These are phyloP conservation scores for Acromyrmex charruanus DNA, from an alignment of 1,140 invertebrate genomes.

Conservation along the genomic window DNA sequence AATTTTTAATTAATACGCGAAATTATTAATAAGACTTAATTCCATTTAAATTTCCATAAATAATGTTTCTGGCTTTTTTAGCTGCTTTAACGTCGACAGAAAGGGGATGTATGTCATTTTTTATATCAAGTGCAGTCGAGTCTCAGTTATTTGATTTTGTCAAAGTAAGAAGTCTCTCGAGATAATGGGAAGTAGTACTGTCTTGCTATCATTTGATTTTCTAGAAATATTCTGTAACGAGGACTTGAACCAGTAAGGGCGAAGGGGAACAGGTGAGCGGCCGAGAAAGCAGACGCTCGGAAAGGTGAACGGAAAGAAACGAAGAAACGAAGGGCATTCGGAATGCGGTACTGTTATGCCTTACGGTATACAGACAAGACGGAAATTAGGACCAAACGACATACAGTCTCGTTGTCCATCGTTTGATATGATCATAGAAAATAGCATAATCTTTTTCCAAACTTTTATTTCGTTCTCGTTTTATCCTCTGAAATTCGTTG, in stretches of 20 bases:
- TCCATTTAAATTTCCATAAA: neutral
- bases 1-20: neutral
- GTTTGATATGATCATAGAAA: slow-evolving; percentile 43
- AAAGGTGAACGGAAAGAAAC: slow-evolving; percentile 81
- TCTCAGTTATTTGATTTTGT: neutral
- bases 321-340: slow-evolving; percentile 84
- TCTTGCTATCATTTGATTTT: neutral
- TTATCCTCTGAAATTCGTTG: neutral
- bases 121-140: neutral
- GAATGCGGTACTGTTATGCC: slow-evolving; percentile 86
- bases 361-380: slow-evolving; percentile 84
- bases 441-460: slow-evolving; percentile 9
- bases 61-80: neutral
- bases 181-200: neutral
- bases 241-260: slow-evolving; percentile 63
- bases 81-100: neutral
- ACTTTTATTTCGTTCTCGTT: slow-evolving; percentile 28
- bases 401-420: slow-evolving; percentile 63
- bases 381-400: slow-evolving; percentile 85
- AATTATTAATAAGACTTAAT: neutral
- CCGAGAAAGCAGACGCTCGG: slow-evolving; percentile 74
- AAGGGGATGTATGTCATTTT: neutral
- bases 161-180: neutral
- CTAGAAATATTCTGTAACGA: neutral
- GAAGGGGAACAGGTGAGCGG: slow-evolving; percentile 83